phyloP scores from a whole-genome alignment of 2,113 vertebrate genomes.

The Cephalopterus ornatus region DNA sequence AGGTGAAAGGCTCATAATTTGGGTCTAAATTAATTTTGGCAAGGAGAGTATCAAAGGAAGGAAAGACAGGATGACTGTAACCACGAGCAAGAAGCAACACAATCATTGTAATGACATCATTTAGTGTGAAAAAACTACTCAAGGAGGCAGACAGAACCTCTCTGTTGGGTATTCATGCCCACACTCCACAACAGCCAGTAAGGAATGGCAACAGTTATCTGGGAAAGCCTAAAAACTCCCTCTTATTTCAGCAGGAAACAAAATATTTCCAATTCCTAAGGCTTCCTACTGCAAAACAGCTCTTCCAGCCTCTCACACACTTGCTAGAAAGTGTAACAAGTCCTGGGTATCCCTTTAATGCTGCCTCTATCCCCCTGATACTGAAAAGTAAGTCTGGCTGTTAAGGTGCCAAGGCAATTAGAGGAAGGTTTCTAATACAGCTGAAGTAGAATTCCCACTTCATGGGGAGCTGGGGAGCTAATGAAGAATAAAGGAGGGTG shows the following conservation, averaged over 20 bases:
- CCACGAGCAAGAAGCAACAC: conserved; percentile 27
- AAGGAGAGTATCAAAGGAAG: background rate
- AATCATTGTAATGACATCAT: background rate
- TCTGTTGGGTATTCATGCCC: background rate
- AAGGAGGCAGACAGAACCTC: background rate
- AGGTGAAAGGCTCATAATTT: background rate
- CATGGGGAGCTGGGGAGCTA: background rate
- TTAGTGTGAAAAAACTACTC: background rate
- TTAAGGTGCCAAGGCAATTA: background rate
- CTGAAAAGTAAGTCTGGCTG: background rate
- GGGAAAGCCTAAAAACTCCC: background rate
- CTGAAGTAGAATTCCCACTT: background rate
- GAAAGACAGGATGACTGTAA: conserved; percentile 19
- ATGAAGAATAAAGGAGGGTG: background rate
- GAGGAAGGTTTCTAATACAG: background rate
- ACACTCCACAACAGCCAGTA: background rate
- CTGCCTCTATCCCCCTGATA: background rate
- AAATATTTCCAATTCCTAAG: background rate
- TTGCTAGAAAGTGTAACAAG: background rate
- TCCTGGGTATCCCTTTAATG: background rate
- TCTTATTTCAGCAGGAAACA: background rate
- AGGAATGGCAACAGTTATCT: background rate
- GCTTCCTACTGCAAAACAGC: background rate
- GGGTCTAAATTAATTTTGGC: conserved; percentile 32
- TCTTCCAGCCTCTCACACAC: background rate